Evolutionary conservation across 2,113 vertebrate genomes (phyloP), one percentile per base, ranked within the genome.

Genomic region (Nerophis ophidion): DNA sequence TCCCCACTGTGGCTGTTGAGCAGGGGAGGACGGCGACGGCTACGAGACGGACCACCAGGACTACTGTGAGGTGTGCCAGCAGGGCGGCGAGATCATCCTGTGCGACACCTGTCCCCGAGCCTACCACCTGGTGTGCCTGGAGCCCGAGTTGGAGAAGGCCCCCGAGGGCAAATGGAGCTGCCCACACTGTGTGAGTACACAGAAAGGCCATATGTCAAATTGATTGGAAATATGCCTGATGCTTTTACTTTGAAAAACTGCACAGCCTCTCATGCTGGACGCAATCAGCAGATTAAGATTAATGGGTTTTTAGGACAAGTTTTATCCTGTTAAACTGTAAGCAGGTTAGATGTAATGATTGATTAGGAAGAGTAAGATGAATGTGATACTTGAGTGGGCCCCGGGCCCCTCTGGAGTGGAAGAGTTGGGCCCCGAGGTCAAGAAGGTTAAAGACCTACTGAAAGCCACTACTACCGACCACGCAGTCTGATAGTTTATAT

Each of bases 21-120:
- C 82, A 95, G 97, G 86, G 1, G 96, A 98, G 42, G 97, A 99
- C 0, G 96, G 95, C 0, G 97, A 99, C 0, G 97, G 97, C 4
- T 99, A 99, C 0, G 97, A 99, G 90, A 99, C 97, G 0, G 97
- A 99, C 84, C 97, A 99, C 82, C 97, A 99, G 90, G 97, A 99
- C 84, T 99, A 98, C 90, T 99, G 97, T 0, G 97, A 99, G 84
- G 97, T 99, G 74, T 99, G 97, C 87, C 95, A 98, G 85, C 97
- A 99, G 83, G 97, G 97, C 0, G 96, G 97, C 9, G 97, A 99
- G 82, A 99, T 99, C 81, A 98, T 99, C 80, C 87, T 99, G 69
- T 99, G 97, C 0, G 97, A 98, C 90, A 98, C 95, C 10, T 99
- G 97, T 16, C 97, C 97, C 1, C 80, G 95, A 0, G 95, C 96